These are phyloP conservation scores for Bactericera cockerelli DNA, from an alignment of 1,140 invertebrate genomes.

Conservation along the genomic window DNA sequence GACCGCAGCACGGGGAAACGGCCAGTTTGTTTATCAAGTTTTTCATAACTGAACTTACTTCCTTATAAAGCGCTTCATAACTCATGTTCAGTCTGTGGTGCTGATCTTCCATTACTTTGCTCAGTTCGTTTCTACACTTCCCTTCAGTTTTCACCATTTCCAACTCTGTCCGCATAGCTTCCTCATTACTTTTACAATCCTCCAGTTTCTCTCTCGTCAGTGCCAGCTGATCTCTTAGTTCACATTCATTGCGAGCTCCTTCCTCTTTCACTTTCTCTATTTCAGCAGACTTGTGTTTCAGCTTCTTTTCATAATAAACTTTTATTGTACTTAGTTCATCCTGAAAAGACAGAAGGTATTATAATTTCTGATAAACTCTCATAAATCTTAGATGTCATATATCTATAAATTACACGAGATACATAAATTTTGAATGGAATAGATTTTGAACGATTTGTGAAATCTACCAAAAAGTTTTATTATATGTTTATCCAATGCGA, in stretches of 20 bases:
- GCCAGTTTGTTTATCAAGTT: too few relatives aligned
- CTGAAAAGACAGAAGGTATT: neutral
- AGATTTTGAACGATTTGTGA: too few relatives aligned
- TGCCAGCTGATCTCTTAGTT: neutral
- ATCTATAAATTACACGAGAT: too few relatives aligned
- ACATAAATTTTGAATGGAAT: too few relatives aligned
- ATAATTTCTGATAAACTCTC: too few relatives aligned
- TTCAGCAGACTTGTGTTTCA: neutral
- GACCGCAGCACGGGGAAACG: too few relatives aligned
- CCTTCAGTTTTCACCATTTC: neutral
- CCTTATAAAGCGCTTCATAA: slow-evolving; percentile 4
- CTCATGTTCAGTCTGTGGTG: neutral
- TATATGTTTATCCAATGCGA: too few relatives aligned
- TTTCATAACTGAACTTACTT: too few relatives aligned
- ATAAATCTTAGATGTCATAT: too few relatives aligned
- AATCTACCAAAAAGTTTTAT: too few relatives aligned
- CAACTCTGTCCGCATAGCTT: neutral
- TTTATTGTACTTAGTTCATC: neutral
- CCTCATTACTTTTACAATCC: neutral
- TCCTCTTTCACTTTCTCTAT: neutral
- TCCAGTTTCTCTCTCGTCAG: neutral
- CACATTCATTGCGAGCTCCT: neutral
- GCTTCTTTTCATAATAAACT: neutral
- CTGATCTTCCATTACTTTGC: neutral
- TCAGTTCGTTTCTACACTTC: neutral